Evolutionary conservation across 2,888 invertebrate species (phyloP), one percentile per base, ranked within the genome.

Genomic region (Syritta pipiens): DNA sequence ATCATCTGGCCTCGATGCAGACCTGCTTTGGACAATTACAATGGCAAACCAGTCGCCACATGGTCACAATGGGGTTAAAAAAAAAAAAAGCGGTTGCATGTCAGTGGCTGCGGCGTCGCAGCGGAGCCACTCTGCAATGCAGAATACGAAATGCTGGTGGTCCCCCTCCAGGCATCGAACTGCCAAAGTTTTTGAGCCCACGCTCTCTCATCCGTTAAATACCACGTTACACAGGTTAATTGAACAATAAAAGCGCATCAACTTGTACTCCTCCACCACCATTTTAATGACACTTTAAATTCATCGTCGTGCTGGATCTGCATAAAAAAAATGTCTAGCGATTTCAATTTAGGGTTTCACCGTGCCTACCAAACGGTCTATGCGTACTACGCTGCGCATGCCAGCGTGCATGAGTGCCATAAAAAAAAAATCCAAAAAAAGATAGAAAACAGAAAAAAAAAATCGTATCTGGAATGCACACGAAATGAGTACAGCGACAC

Each of bases 271-370:
- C 20, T 35, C 7, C 37, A 65, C 24, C 17, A 24, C 19, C 4
- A 48, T 53, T 26, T n/a, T 37, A 62, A 68, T 51, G 46, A 59
- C 63, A 53, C 53, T 20, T 65, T 62, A 44, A 55, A 48, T 60
- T 55, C 62, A 68, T 42, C 53, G 14, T 3, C 32, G n/a, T n/a
- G n/a, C n/a, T n/a, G n/a, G n/a, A n/a, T n/a, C 28, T 26, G 14
- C 12, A 37, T 51, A 30, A n/a, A 32, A 35, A 17, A 14, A n/a
- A 20, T 46, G 63, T 42, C 48, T 67, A 12, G 72, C 40, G 53
- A 67, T 77, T 71, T 72, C 65, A 48, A 72, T 77, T 77, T 72
- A 77, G 77, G 65, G 72, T 72, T 77, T 77, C 59, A 53, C 71
- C 55, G 49, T n/a, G n/a, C 24, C 24, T 10, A 51, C 14, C 44